Conservation (phyloP, 1,140 invertebrate species). For the Oscheius sp. region DNA sequence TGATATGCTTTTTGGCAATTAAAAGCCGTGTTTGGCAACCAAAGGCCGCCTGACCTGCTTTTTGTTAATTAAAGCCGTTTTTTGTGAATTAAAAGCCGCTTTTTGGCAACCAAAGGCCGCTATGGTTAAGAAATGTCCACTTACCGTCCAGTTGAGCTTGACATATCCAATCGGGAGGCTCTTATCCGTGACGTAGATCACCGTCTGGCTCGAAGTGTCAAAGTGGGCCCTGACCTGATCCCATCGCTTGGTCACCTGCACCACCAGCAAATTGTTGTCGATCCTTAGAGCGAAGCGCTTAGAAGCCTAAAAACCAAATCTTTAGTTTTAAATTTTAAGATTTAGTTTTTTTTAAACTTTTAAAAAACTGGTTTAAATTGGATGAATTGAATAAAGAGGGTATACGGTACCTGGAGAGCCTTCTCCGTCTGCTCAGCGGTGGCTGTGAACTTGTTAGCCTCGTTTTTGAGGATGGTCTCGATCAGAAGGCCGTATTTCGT, state of each 20-base stretch:
- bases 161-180: constrained; percentile 3
- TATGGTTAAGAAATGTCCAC: too few species aligned
- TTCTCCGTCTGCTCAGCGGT: constrained; percentile 17
- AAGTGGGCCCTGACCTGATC: constrained; percentile 20
- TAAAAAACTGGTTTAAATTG: too few species aligned
- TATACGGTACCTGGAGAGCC: constrained; percentile 8
- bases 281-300: constrained; percentile 19
- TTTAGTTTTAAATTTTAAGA: background rate
- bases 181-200: constrained; percentile 7
- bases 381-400: background rate
- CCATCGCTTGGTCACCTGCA: constrained; percentile 27
- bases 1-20: too few species aligned
- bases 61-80: too few species aligned
- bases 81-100: too few species aligned
- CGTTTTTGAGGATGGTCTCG: constrained; percentile 27
- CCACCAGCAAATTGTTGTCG: constrained; percentile 15
- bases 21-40: too few species aligned
- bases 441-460: constrained; percentile 18
- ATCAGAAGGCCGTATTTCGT: constrained; percentile 22
- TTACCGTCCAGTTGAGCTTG: constrained; percentile 10
- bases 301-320: background rate
- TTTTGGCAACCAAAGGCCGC: too few species aligned
- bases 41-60: too few species aligned
- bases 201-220: constrained; percentile 12
- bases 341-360: background rate